Evolutionary conservation across 2,888 invertebrate species (phyloP).

Genomic region (Lasiommata megera): DNA sequence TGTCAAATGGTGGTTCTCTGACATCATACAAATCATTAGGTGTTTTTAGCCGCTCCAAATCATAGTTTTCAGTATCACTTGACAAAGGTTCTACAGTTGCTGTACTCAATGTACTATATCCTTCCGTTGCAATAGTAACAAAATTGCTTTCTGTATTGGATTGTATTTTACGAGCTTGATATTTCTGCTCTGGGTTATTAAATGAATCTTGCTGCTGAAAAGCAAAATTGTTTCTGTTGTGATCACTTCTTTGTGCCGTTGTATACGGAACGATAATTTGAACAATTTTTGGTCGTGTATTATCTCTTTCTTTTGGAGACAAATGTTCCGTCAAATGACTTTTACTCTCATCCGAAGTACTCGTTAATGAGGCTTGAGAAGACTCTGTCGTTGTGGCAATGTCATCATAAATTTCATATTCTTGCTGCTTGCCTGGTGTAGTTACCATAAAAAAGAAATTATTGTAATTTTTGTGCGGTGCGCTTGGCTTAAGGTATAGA

Average conservation of each 20-base stretch:
- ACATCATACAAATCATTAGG: slow-evolving; percentile 65
- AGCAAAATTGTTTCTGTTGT: slow-evolving; percentile 37
- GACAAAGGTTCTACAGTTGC: slow-evolving; percentile 51
- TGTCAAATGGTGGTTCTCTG: slow-evolving; percentile 84
- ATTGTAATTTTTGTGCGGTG: slow-evolving; percentile 77
- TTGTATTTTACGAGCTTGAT: slow-evolving; percentile 76
- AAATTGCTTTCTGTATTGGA: slow-evolving; percentile 49
- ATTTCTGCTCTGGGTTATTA: slow-evolving; percentile 53
- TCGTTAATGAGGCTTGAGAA: slow-evolving; percentile 40
- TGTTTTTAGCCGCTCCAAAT: slow-evolving; percentile 72
- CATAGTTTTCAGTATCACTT: slow-evolving; percentile 68
- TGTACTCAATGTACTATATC: slow-evolving; percentile 46
- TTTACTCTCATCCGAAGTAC: slow-evolving; percentile 55
- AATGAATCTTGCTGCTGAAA: slow-evolving; percentile 63
- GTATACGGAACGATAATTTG: slow-evolving; percentile 93
- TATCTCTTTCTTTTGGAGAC: slow-evolving; percentile 43
- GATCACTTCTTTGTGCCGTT: slow-evolving; percentile 60
- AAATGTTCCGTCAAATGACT: slow-evolving; percentile 50
- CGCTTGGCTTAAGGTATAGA: slow-evolving; percentile 73
- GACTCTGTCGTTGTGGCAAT: slow-evolving; percentile 51
- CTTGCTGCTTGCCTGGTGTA: slow-evolving; percentile 51
- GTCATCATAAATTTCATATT: slow-evolving; percentile 73
- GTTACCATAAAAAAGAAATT: slow-evolving; percentile 60
- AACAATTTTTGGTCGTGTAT: slow-evolving; percentile 83
- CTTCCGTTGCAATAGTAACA: slow-evolving; percentile 46